These are phyloP conservation scores for Chrysemys picta DNA, from an alignment of 2,113 vertebrate species.

Conservation along the genomic window DNA sequence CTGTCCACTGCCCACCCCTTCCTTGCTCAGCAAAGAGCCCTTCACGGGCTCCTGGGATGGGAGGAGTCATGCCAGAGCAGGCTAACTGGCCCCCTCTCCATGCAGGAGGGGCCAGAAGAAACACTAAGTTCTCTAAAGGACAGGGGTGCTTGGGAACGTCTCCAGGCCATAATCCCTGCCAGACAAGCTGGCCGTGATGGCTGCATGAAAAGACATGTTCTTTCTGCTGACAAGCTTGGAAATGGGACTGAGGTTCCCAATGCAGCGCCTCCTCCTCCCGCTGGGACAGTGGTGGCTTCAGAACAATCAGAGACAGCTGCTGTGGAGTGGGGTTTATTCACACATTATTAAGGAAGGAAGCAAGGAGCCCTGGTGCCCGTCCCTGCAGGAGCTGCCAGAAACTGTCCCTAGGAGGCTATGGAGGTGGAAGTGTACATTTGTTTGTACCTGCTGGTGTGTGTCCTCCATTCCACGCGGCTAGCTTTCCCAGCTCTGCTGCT, in stretches of 20 bases:
- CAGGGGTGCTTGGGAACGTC: background rate
- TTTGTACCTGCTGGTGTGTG: background rate
- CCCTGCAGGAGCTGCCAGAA: background rate
- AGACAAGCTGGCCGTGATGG: background rate
- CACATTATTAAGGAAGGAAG: background rate
- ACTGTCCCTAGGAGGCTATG: background rate
- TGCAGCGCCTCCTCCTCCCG: background rate
- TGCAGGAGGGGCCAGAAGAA: background rate
- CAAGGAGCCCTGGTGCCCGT: background rate
- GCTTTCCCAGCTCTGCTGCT: background rate
- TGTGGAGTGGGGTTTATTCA: background rate
- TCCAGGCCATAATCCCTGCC: background rate
- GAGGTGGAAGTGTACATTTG: background rate
- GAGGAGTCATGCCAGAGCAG: background rate
- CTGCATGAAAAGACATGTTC: conserved; percentile 1
- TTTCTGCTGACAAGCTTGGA: conserved; percentile 5
- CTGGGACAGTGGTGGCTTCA: background rate
- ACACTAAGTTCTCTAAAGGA: background rate
- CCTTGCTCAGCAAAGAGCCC: background rate
- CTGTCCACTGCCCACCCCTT: no score
- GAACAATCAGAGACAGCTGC: background rate
- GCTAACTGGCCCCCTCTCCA: background rate
- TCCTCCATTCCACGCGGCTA: background rate
- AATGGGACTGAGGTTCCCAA: conserved; percentile 2
- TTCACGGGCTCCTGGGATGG: background rate